Conservation (phyloP, 2,113 vertebrate species). For the Osmerus eperlanus region DNA sequence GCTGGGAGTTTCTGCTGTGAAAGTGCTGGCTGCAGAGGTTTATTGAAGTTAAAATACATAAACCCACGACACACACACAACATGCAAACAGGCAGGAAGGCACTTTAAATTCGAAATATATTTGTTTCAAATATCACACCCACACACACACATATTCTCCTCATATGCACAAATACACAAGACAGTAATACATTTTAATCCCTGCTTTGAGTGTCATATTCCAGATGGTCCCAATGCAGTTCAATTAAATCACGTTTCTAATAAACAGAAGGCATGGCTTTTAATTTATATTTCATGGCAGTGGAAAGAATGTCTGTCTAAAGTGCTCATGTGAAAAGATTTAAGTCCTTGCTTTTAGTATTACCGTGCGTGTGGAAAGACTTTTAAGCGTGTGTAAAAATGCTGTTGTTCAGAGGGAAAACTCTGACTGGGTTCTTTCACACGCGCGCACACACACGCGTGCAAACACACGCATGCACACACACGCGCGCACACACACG, state of each 20-base stretch:
- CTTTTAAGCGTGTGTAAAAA: slow-evolving; percentile 1
- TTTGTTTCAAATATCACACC: neutral
- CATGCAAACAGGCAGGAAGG: neutral
- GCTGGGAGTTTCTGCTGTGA: neutral
- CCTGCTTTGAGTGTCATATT: neutral
- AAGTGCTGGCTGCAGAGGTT: neutral
- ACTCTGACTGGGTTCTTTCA: slow-evolving; percentile 7
- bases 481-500: slow-evolving; percentile 14
- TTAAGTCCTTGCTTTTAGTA: neutral
- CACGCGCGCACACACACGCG: slow-evolving; percentile 14
- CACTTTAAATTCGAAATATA: neutral
- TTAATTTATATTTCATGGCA: neutral
- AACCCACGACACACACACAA: neutral
- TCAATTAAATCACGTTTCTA: neutral
- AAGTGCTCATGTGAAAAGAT: slow-evolving; percentile 7
- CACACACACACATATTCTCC: neutral
- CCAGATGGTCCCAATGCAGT: neutral
- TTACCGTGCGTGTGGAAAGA: slow-evolving; percentile 8
- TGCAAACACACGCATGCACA: neutral
- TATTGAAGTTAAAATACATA: neutral
- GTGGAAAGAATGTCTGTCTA: neutral
- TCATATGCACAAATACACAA: neutral
- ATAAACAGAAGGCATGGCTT: neutral
- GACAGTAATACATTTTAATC: neutral
- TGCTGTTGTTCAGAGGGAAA: slow-evolving; percentile 13